Conservation (phyloP, 2,797 vertebrate species). For the Betta splendens region DNA sequence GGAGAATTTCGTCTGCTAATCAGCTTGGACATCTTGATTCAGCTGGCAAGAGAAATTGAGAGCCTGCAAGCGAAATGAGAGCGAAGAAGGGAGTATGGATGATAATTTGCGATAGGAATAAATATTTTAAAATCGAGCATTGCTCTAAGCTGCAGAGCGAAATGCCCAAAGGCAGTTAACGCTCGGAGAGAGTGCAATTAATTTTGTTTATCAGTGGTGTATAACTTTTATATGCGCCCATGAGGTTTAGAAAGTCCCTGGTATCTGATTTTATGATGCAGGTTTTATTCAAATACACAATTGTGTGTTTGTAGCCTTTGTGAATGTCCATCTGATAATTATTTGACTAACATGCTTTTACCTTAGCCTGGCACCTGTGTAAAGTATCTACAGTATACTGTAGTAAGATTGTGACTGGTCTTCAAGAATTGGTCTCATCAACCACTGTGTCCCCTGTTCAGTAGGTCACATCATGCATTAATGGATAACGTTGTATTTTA, state of each 20-base stretch:
- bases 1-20: slow-evolving; percentile 26
- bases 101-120: slow-evolving; percentile 56
- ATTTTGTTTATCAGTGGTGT: slow-evolving; percentile 65
- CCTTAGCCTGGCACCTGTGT: too few species aligned
- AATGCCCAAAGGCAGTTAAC: slow-evolving; percentile 62
- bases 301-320: slow-evolving; percentile 35
- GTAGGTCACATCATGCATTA: too few species aligned
- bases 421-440: neutral
- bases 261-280: slow-evolving; percentile 50
- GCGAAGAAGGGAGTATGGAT: slow-evolving; percentile 25
- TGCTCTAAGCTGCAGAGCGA: slow-evolving; percentile 36
- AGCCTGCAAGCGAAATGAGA: slow-evolving; percentile 7
- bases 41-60: slow-evolving; percentile 8
- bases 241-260: slow-evolving; percentile 40
- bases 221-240: slow-evolving; percentile 49
- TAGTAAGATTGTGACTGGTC: neutral
- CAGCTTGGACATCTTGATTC: slow-evolving; percentile 52
- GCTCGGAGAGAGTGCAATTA: slow-evolving; percentile 56
- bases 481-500: too few species aligned
- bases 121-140: slow-evolving; percentile 58
- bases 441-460: too few species aligned
- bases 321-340: slow-evolving; percentile 34
- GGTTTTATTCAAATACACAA: slow-evolving; percentile 45
- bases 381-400: neutral
- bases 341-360: slow-evolving; percentile 14